Evolutionary conservation across 2,797 vertebrate genomes (phyloP), one percentile per base, ranked within the genome.

Genomic region (Enteromius anoplus): DNA sequence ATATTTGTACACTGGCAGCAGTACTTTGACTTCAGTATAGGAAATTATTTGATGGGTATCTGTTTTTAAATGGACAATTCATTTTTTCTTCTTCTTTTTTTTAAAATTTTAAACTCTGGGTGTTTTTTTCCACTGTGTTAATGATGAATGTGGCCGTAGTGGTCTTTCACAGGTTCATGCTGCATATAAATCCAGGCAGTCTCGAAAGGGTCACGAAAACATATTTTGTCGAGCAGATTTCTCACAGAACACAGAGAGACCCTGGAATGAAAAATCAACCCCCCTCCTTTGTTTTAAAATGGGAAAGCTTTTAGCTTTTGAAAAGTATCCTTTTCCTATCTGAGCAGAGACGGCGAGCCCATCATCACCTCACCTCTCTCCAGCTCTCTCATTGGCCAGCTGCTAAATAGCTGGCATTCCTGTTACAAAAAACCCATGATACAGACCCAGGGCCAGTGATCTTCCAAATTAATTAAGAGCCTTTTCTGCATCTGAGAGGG

Each of bases 221-320:
- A 21, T 17, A 65, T 84, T 78, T 85, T 80, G 47, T 80, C 47
- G 71, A 84, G 71, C 71, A 68, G 45, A 85, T 73, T 71, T 85
- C 77, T 85, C 77, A 77, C 78, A 21, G 64, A 82, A 82, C 76
- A 32, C 80, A 80, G 81, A 85, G 88, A 89, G 88, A 85, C 77
- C 76, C 69, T 86, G 92, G 92, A 94, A 94, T 94, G 89, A 94
- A 92, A 85, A 81, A 73, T 68, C 87, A 55, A 19, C 86, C 92
- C 88, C 90, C 90, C 87, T 87, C 89, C 92, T 94, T 93, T 95
- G 95, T 94, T 94, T 96, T 95, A 93, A 95, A 95, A 94, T 93
- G 93, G 94, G 94, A 90, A 96, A 95, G 93, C 94, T 97, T 95
- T 96, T 94, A 95, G 94, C 94, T 94, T 95, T 95, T 95, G 94